A percentile compares a stretch with the other conserved stretches of the same genome.
These are phyloP conservation scores for Lontra canadensis DNA, from an alignment of 2,113 vertebrate genomes.

Conservation along the genomic window DNA sequence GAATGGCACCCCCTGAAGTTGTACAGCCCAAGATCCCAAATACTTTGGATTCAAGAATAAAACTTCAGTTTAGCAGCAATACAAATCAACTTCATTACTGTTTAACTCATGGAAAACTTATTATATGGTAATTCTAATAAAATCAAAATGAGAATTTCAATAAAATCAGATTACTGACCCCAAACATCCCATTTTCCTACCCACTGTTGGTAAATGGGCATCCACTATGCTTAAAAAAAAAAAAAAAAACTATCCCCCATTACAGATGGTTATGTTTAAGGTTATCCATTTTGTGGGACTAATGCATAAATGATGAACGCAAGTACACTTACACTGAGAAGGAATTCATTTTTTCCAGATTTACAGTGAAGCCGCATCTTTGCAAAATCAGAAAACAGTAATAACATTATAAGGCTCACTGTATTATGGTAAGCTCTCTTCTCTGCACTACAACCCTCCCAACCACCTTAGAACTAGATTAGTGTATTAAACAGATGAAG, in stretches of 20 bases:
- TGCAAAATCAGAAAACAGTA: neutral
- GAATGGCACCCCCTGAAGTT: neutral
- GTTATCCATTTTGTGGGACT: neutral
- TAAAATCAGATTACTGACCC: neutral
- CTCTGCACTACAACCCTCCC: neutral
- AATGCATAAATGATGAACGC: neutral
- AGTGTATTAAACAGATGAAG: slow-evolving; percentile 34
- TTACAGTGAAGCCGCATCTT: neutral
- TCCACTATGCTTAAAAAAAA: neutral
- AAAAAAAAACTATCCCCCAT: neutral
- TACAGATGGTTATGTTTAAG: neutral
- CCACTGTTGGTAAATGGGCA: neutral
- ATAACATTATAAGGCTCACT: neutral
- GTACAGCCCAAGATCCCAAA: neutral
- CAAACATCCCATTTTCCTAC: slow-evolving; percentile 10
- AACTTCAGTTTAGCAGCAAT: slow-evolving; percentile 8
- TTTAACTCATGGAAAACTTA: slow-evolving; percentile 12
- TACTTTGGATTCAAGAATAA: neutral
- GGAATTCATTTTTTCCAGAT: neutral
- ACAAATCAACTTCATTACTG: neutral
- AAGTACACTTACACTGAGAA: neutral
- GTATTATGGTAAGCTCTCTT: neutral
- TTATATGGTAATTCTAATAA: neutral
- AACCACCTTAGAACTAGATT: neutral
- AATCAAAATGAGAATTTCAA: neutral